Conservation (phyloP, 1,140 invertebrate genomes). For the Trachelipus rathkii region DNA sequence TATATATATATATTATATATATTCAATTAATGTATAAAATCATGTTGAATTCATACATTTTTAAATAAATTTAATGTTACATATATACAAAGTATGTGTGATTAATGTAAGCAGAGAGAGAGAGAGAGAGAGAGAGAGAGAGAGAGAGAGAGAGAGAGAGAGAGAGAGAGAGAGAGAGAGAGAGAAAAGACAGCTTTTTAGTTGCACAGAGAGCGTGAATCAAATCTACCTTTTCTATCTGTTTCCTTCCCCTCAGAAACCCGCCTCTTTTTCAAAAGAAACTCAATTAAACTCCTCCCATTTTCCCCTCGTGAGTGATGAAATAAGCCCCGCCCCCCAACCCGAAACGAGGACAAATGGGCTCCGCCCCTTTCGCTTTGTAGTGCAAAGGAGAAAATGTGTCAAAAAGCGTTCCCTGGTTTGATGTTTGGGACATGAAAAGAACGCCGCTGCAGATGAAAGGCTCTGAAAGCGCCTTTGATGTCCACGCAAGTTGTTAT, state of each 20-base stretch:
- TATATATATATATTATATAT: no score
- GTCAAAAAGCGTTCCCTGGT: slow-evolving; percentile 9
- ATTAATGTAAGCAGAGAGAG: no score
- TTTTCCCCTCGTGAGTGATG: background rate
- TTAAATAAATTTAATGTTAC: no score
- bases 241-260: background rate
- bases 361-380: slow-evolving; percentile 4
- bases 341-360: slow-evolving; percentile 7
- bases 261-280: slow-evolving; percentile 10
- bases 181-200: background rate
- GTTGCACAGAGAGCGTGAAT: background rate
- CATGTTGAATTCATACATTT: no score
- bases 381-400: slow-evolving; percentile 12
- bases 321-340: slow-evolving; percentile 2
- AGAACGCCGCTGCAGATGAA: slow-evolving; percentile 7
- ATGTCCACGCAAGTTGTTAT: slow-evolving; percentile 12
- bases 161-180: no score
- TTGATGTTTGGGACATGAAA: slow-evolving; percentile 9
- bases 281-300: slow-evolving; percentile 1
- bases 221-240: slow-evolving; percentile 13
- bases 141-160: no score
- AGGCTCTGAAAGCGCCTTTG: background rate
- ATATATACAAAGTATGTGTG: no score
- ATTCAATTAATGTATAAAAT: no score
- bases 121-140: no score